phyloP scores from a whole-genome alignment of 2,113 vertebrate genomes.

The Balaeniceps rex region DNA sequence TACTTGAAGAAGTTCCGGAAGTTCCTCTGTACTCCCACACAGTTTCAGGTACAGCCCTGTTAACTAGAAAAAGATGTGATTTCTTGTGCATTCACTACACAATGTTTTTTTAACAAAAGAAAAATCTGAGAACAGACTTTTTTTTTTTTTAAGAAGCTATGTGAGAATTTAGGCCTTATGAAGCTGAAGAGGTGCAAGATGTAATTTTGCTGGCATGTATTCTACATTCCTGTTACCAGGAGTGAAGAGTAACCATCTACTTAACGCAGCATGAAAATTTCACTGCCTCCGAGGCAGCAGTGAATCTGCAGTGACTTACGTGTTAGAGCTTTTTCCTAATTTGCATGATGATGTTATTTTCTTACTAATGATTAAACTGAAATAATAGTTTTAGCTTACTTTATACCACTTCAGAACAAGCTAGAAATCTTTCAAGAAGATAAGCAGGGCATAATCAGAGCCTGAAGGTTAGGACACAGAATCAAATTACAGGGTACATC shows the following conservation, averaged over 20 bases:
- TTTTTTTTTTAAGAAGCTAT: background rate
- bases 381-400: background rate
- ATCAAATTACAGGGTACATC: background rate
- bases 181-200: background rate
- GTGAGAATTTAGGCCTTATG: background rate
- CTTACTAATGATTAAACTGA: background rate
- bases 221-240: background rate
- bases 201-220: background rate
- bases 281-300: background rate
- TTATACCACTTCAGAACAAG: background rate
- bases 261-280: background rate
- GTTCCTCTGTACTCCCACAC: background rate
- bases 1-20: background rate
- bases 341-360: background rate
- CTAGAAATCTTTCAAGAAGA: background rate
- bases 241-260: background rate
- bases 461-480: background rate
- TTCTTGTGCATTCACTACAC: background rate
- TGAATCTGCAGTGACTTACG: background rate
- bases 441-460: background rate
- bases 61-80: background rate
- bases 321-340: background rate
- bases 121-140: background rate
- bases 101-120: background rate
- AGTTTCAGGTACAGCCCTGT: background rate